Conservation (phyloP, 2,797 vertebrate species). For the Babyrousa celebensis region DNA sequence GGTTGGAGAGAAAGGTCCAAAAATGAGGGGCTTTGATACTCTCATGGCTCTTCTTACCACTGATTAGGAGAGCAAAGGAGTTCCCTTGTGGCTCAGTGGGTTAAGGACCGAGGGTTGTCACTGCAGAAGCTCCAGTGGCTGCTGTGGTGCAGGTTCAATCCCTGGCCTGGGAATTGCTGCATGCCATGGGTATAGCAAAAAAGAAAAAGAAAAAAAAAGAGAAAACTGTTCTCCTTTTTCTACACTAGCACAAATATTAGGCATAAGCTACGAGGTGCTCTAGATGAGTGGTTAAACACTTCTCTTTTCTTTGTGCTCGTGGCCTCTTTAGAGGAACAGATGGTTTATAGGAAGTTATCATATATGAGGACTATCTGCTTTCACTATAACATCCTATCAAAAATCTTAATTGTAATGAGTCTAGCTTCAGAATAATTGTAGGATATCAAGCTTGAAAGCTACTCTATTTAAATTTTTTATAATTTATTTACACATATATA, state of each 20-base stretch:
- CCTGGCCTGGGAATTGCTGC: no score
- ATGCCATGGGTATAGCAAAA: no score
- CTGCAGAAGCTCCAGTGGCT: no score
- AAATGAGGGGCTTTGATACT: not conserved
- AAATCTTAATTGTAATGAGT: not conserved
- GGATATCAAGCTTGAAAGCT: not conserved
- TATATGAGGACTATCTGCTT: not conserved
- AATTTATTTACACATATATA: no score
- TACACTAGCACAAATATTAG: no score
- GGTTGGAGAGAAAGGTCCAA: not conserved
- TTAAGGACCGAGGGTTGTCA: no score
- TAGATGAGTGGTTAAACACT: not conserved
- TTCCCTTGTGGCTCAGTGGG: no score
- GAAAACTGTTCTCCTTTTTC: not conserved
- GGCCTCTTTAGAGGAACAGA: not conserved
- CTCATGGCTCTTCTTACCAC: not conserved
- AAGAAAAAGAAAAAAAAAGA: no score
- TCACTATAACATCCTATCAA: not conserved
- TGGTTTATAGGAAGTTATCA: not conserved
- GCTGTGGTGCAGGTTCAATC: no score
- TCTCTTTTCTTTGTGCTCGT: not conserved
- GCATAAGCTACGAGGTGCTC: not conserved
- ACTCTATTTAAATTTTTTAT: not conserved
- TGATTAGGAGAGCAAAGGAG: not conserved
- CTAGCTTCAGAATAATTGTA: not conserved